These are phyloP conservation scores for Embiotoca jacksoni DNA, from an alignment of 2,113 vertebrate genomes.

Conservation along the genomic window DNA sequence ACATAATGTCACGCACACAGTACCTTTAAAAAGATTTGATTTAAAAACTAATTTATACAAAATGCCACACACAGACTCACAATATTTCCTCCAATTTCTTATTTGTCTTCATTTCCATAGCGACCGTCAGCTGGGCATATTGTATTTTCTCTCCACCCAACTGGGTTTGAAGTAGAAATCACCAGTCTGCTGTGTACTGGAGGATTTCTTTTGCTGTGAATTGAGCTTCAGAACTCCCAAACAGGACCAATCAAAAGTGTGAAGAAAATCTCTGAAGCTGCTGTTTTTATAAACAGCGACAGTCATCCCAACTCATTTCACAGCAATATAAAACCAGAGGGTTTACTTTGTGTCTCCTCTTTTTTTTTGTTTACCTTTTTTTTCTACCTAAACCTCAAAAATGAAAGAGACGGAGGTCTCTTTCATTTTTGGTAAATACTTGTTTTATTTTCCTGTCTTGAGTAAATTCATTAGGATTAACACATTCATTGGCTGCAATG, in stretches of 20 bases:
- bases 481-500: too few relatives aligned
- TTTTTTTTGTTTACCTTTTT: conserved; percentile 3
- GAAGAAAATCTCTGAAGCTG: conserved; percentile 63
- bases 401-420: too few relatives aligned
- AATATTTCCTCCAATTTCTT: not conserved
- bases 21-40: not conserved
- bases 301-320: conserved; percentile 66
- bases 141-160: conserved; percentile 37
- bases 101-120: conserved; percentile 30
- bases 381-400: not conserved
- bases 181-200: conserved; percentile 42
- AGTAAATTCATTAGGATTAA: too few relatives aligned
- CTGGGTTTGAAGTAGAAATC: conserved; percentile 65
- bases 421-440: not conserved
- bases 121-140: conserved; percentile 27
- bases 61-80: conserved; percentile 21
- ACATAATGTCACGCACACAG: conserved; percentile 7
- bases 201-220: conserved; percentile 43
- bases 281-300: conserved; percentile 37
- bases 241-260: conserved; percentile 67
- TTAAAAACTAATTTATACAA: conserved; percentile 17
- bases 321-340: conserved; percentile 24
- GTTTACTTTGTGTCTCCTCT: conserved; percentile 19
- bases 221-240: conserved; percentile 63
- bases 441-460: too few relatives aligned